These are phyloP conservation scores for Litocranius walleri DNA, from an alignment of 2,113 vertebrate genomes.

Conservation along the genomic window DNA sequence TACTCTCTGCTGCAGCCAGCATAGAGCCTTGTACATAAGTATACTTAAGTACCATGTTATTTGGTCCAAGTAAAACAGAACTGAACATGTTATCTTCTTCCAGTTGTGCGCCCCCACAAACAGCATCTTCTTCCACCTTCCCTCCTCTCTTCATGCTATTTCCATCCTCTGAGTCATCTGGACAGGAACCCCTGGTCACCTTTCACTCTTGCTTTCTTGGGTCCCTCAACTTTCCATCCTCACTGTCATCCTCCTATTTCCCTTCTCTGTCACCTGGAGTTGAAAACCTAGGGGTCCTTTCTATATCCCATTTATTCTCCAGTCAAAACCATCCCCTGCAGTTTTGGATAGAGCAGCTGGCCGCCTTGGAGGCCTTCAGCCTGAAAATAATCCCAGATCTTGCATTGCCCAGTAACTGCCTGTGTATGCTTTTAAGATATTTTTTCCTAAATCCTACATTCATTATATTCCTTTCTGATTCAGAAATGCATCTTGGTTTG, in stretches of 20 bases:
- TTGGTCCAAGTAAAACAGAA: neutral
- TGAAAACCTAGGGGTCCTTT: neutral
- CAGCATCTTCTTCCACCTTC: neutral
- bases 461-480: neutral
- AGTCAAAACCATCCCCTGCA: neutral
- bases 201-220: neutral
- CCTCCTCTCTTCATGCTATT: neutral
- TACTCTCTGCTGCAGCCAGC: neutral
- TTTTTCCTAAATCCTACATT: neutral
- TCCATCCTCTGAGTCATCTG: neutral
- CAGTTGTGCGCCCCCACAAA: neutral
- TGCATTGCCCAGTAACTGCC: accelerated
- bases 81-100: neutral
- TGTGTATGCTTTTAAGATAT: neutral
- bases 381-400: neutral
- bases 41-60: neutral
- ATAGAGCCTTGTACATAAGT: neutral
- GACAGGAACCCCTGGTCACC: conserved; percentile 10
- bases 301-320: neutral
- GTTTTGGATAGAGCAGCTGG: neutral
- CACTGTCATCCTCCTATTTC: neutral
- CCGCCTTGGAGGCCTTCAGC: neutral
- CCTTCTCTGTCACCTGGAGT: neutral
- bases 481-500: neutral
- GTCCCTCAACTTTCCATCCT: conserved; percentile 5